Base-by-base conservation (phyloP, 2,113 vertebrate genomes). In the Hippocampus zosterae region DNA sequence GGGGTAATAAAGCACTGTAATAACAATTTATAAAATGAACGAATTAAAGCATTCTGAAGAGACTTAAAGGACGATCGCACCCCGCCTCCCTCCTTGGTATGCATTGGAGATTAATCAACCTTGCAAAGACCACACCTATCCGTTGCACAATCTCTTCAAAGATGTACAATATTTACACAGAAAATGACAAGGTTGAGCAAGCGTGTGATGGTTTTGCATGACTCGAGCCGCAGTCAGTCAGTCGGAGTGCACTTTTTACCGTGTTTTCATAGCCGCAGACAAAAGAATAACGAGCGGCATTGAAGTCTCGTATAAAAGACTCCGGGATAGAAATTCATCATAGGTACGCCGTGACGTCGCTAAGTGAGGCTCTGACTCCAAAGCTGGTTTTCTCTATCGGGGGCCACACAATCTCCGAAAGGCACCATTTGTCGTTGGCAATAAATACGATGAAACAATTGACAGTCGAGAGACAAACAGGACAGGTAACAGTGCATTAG, bases 401-500 rank as follows among this genome's bases (percentile, higher is more conserved):
- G 65, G 68, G n/a, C n/a, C 61, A 77, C 66, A 80, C 68, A 6
- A 67, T 71, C 78, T 18, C 78, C 63, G 33, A 65, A 71, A 76
- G 12, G 67, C 65, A 70, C 73, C 41, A 81, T 70, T 73, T 71
- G 46, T 41, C 66, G 81, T 71, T 60, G 52, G 84, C 75, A 75
- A 81, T 79, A 77, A 85, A 89, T 87, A 78, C 75, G 70, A 78
- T 83, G 62, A 85, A 74, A 79, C 72, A 81, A 79, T 84, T 85
- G 71, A 72, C 76, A 71, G 25, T 66, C 78, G 78, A 76, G 81
- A 88, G 74, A 80, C 75, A 81, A 90, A 84, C 85, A 84, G 69
- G 78, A 89, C 84, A 90, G 86, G 88, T 90, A 91, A 88, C 79
- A 87, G 81, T 78, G 71, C 67, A 78, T 72, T 79, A 70, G 19